Evolutionary conservation across 2,797 vertebrate species (phyloP).

Genomic region (Mus spretus): DNA sequence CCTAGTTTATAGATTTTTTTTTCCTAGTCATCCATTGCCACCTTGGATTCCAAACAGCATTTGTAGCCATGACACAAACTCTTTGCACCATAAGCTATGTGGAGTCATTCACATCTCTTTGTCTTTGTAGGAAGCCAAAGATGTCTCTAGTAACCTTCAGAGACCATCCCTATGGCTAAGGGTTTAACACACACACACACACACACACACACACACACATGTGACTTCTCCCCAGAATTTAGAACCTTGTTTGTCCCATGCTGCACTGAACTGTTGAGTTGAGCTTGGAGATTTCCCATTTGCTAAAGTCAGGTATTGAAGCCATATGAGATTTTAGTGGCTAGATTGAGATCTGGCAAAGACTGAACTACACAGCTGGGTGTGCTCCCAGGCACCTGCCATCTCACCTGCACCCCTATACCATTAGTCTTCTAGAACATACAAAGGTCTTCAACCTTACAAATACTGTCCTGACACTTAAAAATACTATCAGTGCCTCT

Average conservation of each 20-base stretch:
- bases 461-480: not conserved
- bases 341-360: not conserved
- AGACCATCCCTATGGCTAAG: conserved; percentile 68
- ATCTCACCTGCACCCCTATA: not conserved
- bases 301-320: not conserved
- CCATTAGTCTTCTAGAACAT: not conserved
- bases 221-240: not conserved
- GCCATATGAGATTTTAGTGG: not conserved
- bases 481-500: not conserved
- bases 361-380: too few species aligned
- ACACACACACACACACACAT: too few species aligned
- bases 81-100: conserved; percentile 94
- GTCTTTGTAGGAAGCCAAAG: conserved; percentile 93
- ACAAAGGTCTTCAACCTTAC: not conserved
- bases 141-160: conserved; percentile 94
- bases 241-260: not conserved
- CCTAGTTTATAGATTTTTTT: conserved; percentile 91
- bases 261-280: not conserved
- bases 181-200: too few species aligned
- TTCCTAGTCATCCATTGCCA: conserved; percentile 91
- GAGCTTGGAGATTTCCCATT: not conserved
- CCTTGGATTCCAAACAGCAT: conserved; percentile 94
- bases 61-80: conserved; percentile 96
- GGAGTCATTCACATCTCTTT: conserved; percentile 93
- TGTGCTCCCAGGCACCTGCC: not conserved